Evolutionary conservation across 2,888 invertebrate species (phyloP).

Genomic region (Eristalis pertinax): DNA sequence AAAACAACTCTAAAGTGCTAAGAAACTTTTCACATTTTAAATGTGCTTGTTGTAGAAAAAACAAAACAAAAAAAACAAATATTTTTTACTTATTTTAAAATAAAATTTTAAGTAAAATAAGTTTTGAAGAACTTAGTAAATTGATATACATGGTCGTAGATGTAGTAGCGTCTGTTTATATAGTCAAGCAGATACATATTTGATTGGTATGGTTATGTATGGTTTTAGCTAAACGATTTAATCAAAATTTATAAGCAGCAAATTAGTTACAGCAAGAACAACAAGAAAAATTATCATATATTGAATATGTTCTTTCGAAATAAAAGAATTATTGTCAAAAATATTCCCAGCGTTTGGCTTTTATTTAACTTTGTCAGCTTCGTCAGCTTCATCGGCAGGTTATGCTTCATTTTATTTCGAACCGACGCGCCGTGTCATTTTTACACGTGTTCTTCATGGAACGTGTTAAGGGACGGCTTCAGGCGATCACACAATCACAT

Average conservation of each 20-base stretch:
- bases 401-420: too few relatives aligned
- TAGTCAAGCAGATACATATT: slow-evolving; percentile 2
- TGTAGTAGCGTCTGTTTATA: background rate
- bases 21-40: slow-evolving; percentile 21
- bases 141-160: background rate
- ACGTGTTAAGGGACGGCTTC: too few relatives aligned
- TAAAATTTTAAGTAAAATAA: slow-evolving; percentile 8
- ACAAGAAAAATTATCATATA: slow-evolving; percentile 1
- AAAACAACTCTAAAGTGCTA: slow-evolving; percentile 3
- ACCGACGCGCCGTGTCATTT: too few relatives aligned
- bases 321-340: slow-evolving; percentile 1
- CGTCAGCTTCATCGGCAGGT: too few relatives aligned
- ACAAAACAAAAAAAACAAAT: slow-evolving; percentile 1
- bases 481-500: too few relatives aligned
- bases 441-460: too few relatives aligned
- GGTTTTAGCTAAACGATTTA: slow-evolving; percentile 52
- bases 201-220: slow-evolving; percentile 40
- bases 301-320: background rate
- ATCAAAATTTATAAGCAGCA: slow-evolving; percentile 62
- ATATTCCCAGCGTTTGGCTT: background rate
- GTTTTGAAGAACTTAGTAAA: too few relatives aligned
- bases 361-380: background rate
- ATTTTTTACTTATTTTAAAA: slow-evolving; percentile 66
- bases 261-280: slow-evolving; percentile 28
- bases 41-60: slow-evolving; percentile 47